Base-by-base conservation (phyloP, 2,113 vertebrate genomes). In the Zosterops borbonicus region DNA sequence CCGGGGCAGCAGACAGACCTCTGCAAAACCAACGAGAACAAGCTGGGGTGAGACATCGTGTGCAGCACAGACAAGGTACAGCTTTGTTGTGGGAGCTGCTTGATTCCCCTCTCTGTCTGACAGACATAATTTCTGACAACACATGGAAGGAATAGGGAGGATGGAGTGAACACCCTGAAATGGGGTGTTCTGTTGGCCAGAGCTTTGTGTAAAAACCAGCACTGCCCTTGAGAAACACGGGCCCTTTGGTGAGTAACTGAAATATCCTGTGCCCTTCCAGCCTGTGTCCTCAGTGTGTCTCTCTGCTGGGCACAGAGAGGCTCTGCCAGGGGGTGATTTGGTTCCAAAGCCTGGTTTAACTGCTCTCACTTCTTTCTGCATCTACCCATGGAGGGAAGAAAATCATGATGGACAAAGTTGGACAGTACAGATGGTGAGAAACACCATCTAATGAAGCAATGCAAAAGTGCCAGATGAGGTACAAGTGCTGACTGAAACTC, bases 1-100 rank as follows among this genome's bases (percentile, higher is more conserved):
- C 99, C 99, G 0, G 98, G 97, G 90, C 99, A 99, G 96, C 99
- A 99, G 44, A 98, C 83, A 0, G 98, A 98, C 22, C 98, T 98
- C 99, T 99, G 89, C 9, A 29, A 59, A 95, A 94, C 4, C 50
- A 80, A 91, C 5, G 80, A 56, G 31, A 93, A 59, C 28, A 64
- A 31, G 53, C 4, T 21, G 24, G 28, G 47, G 15, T 96, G 62
- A 97, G 79, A 17, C 7, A 1, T 12, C 25, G 25, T 35, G 41
- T 18, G 88, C 60, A 90, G 73, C 86, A 77, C 42, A 47, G 50
- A 35, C 46, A 49, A n/a, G 46, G n/a, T 2, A 31, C 22, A 70
- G 80, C 29, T 77, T 23, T 37, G 33, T 3, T n/a, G 20, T 8
- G 37, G 56, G 53, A 79, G 74, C 22, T 52, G 2, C 35, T 69